Base-by-base conservation (phyloP, 1,140 invertebrate species). In the Camponotus floridanus region DNA sequence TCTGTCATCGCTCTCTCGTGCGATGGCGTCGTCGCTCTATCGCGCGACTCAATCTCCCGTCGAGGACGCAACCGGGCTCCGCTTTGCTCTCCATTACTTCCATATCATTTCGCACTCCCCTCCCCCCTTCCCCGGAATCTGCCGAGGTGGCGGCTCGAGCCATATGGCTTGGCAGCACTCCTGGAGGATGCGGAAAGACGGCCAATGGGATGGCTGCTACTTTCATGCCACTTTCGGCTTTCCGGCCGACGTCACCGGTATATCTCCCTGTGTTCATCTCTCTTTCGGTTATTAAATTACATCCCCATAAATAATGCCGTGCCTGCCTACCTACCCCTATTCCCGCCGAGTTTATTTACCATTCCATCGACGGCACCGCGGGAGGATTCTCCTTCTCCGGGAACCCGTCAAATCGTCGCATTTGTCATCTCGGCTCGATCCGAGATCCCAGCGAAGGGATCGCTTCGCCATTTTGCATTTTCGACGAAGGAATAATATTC, bases 221-320 rank as follows among this genome's bases (percentile, higher is more conserved):
- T 94, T 94, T 94, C 90, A 92, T 93, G 92, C 92, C 91, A 93
- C 92, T 94, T 93, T 93, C 91, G 86, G 83, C 86, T 92, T 92
- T 92, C 88, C 90, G 85, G 76, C 90, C 90, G 65, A 73, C 86
- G 59, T 89, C 86, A 81, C 87, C 87, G 76, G 79, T 89, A 86
- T 94, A 93, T 94, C 94, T 93, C 88, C 89, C 92, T 86, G 88
- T 90, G 88, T 90, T 94, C 92, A 94, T 94, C 93, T 93, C 92
- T 90, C 86, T 93, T 92, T 90, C 86, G 92, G 87, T 95, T 94
- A 95, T 95, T 95, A 94, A 95, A 95, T 95, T 94, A 94, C 93
- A 92, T 88, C 90, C 90, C 90, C 93, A 92, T 95, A 95, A 95
- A 95, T 94, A 95, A 92, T 87, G 88, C 86, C 80, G 88, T 84